These are phyloP conservation scores for Pristis pectinata DNA, from an alignment of 2,797 vertebrate genomes.

Conservation along the genomic window DNA sequence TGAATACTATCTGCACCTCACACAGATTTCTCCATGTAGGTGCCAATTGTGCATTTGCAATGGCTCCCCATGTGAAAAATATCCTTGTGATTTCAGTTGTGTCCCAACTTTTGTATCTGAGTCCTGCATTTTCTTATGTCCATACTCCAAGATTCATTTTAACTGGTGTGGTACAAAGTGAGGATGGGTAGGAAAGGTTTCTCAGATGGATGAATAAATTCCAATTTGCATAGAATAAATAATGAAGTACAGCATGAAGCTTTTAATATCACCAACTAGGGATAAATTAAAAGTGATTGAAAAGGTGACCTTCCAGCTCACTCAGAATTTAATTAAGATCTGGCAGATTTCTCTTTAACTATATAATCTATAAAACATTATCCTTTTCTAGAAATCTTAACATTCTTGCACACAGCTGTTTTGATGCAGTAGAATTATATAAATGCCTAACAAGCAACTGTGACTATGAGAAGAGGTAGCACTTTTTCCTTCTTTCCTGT, in stretches of 20 bases:
- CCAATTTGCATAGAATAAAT: neutral
- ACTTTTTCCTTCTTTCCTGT: slow-evolving; percentile 40
- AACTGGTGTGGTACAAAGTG: neutral
- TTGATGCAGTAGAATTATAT: neutral
- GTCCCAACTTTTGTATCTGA: neutral
- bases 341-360: neutral
- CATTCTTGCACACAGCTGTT: neutral
- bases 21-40: neutral
- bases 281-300: neutral
- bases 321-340: neutral
- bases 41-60: neutral
- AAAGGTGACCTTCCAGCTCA: slow-evolving; percentile 16
- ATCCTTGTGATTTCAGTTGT: neutral
- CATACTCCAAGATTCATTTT: neutral
- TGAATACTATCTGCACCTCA: no score
- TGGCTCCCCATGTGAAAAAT: neutral
- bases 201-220: neutral
- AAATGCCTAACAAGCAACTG: slow-evolving; percentile 18
- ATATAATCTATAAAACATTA: slow-evolving; percentile 13
- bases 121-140: neutral
- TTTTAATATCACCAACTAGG: neutral
- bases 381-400: neutral
- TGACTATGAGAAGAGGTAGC: slow-evolving; percentile 47
- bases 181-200: neutral
- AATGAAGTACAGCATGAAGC: slow-evolving; percentile 6